Conservation (phyloP, 1,140 invertebrate species). For the Drosophila sp. region DNA sequence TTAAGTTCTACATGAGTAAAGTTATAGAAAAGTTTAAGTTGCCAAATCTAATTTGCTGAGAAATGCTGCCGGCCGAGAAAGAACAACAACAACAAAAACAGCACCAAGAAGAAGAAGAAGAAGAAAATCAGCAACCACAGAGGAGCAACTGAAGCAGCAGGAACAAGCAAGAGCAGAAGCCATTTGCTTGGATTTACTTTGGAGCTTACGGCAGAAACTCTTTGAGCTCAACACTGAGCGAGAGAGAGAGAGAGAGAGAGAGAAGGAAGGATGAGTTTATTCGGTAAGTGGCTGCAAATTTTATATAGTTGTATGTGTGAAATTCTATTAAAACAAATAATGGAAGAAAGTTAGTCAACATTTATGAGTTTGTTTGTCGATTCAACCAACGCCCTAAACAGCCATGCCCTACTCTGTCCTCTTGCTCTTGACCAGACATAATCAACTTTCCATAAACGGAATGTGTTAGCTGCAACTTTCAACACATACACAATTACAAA, state of each 20-base stretch:
- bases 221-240: neutral
- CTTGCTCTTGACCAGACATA: constrained; percentile 43
- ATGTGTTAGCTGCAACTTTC: neutral
- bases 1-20: constrained; percentile 76
- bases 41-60: constrained; percentile 69
- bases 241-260: neutral
- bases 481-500: constrained; percentile 29
- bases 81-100: constrained; percentile 17
- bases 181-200: constrained; percentile 51
- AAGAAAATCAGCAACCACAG: constrained; percentile 17
- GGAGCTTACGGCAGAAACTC: constrained; percentile 46
- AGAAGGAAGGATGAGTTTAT: constrained; percentile 16
- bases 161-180: neutral
- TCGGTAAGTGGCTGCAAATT: constrained; percentile 31
- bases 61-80: constrained; percentile 57
- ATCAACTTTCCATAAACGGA: constrained; percentile 41
- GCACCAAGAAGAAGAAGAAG: constrained; percentile 31
- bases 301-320: constrained; percentile 36
- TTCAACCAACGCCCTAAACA: neutral
- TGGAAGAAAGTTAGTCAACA: constrained; percentile 52
- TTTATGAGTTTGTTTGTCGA: constrained; percentile 45
- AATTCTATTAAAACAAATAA: constrained; percentile 69
- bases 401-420: too few relatives aligned
- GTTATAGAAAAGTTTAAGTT: constrained; percentile 75
- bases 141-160: constrained; percentile 24